phyloP scores from a whole-genome alignment of 1,140 invertebrate species.

The Drosophila eugracilis region DNA sequence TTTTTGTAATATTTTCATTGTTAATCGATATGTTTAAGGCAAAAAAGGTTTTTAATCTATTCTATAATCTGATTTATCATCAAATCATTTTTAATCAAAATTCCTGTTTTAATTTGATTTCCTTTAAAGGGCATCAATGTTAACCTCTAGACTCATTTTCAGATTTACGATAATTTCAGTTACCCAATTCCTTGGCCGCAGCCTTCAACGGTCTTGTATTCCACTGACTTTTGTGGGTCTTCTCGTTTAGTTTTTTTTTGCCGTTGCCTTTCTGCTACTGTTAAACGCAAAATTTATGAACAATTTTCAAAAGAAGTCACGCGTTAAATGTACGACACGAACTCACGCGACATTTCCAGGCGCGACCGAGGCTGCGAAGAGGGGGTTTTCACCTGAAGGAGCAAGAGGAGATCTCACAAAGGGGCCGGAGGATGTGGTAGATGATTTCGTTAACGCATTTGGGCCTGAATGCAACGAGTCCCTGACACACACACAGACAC shows the following conservation, averaged over 20 bases:
- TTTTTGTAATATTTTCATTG: no score
- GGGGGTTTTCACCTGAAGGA: conserved; percentile 1
- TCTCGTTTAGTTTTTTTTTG: conserved; percentile 27
- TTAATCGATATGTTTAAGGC: no score
- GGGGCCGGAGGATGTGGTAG: conserved; percentile 42
- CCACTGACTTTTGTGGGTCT: conserved; percentile 27
- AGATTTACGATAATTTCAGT: conserved; percentile 16
- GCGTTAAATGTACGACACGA: conserved; percentile 81
- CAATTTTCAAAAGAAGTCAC: conserved; percentile 77
- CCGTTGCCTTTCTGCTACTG: conserved; percentile 72
- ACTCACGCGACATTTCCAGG: conserved; percentile 68
- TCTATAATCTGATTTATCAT: no score
- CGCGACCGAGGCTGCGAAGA: background rate
- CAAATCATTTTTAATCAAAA: no score
- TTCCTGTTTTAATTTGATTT: no score
- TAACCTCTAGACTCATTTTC: background rate
- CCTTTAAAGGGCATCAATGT: conserved; percentile 2
- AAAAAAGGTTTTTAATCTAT: no score
- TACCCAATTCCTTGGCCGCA: conserved; percentile 35
- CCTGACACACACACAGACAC: no score
- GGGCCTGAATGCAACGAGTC: conserved; percentile 35
- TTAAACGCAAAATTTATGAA: conserved; percentile 82
- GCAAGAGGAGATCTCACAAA: background rate
- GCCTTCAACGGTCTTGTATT: conserved; percentile 64
- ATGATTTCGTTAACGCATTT: conserved; percentile 81